These are phyloP conservation scores for Trididemnum miniatum DNA, from an alignment of 23 tunicate species.

Conservation along the genomic window DNA sequence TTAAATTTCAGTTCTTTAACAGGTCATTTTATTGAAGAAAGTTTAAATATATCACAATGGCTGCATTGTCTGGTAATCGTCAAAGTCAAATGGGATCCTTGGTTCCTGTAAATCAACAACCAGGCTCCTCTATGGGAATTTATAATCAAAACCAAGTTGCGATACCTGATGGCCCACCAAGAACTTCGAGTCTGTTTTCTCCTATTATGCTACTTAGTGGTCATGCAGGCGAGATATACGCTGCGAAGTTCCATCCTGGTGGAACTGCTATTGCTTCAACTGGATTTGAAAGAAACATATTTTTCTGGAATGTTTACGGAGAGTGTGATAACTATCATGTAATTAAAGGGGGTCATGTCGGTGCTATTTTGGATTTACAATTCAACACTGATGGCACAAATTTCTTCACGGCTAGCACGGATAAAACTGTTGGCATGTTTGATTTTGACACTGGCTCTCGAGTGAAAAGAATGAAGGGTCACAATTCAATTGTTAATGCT, in stretches of 20 bases:
- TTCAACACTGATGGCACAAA: conserved; percentile 85
- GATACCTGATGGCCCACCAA: conserved; percentile 49
- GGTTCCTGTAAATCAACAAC: conserved; percentile 50
- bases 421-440: conserved; percentile 95
- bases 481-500: conserved; percentile 86
- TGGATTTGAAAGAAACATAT: conserved; percentile 82
- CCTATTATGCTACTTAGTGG: conserved; percentile 94
- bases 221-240: conserved; percentile 88
- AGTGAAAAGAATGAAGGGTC: conserved; percentile 95
- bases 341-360: conserved; percentile 81
- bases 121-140: conserved; percentile 11
- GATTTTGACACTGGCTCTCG: conserved; percentile 89
- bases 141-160: conserved; percentile 33
- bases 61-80: conserved; percentile 49
- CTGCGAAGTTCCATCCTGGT: conserved; percentile 88
- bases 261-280: conserved; percentile 81
- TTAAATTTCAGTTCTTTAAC: too few relatives aligned
- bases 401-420: conserved; percentile 84
- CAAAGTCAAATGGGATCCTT: conserved; percentile 43
- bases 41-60: too few relatives aligned
- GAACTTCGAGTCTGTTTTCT: conserved; percentile 85
- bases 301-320: conserved; percentile 91
- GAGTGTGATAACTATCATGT: conserved; percentile 91
- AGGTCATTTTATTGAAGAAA: too few relatives aligned
- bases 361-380: conserved; percentile 82